Evolutionary conservation across 2,888 invertebrate genomes (phyloP).

Genomic region (Pinctada fucata): DNA sequence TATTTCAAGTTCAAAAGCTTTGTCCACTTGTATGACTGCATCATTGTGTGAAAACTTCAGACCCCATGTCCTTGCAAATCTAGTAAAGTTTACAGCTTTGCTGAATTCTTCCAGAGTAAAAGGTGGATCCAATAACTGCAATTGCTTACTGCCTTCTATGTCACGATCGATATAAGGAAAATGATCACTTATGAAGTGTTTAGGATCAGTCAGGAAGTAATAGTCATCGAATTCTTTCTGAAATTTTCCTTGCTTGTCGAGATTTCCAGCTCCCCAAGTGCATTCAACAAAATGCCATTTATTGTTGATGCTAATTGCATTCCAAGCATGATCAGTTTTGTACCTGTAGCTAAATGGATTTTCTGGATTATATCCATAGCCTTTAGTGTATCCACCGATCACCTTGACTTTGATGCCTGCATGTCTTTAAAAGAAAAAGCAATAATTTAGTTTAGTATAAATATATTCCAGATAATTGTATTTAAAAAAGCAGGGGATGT

Average conservation of each 20-base stretch:
- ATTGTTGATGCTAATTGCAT: conserved; percentile 38
- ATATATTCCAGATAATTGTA: too few species aligned
- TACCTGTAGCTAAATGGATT: conserved; percentile 14
- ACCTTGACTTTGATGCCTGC: conserved; percentile 40
- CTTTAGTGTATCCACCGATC: conserved; percentile 48
- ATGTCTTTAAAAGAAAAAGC: conserved; percentile 24
- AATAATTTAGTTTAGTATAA: too few species aligned
- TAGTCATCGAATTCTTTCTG: conserved; percentile 45
- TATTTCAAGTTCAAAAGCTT: conserved; percentile 44
- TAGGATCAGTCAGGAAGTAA: conserved; percentile 56
- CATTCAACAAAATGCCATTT: conserved; percentile 47
- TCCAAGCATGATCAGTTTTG: conserved; percentile 50
- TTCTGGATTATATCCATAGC: conserved; percentile 39
- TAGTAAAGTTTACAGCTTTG: conserved; percentile 28
- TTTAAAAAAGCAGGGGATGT: too few species aligned
- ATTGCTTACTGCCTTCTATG: conserved; percentile 19
- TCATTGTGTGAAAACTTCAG: conserved; percentile 46
- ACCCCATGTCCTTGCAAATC: conserved; percentile 31
- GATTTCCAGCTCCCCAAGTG: conserved; percentile 50
- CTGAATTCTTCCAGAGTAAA: conserved; percentile 32
- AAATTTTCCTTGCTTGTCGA: conserved; percentile 41
- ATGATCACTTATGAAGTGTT: conserved; percentile 41
- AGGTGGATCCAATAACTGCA: conserved; percentile 29
- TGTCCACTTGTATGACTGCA: conserved; percentile 42
- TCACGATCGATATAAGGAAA: conserved; percentile 29